These are phyloP conservation scores for Eublepharis macularius DNA, from an alignment of 2,113 vertebrate genomes.

Conservation along the genomic window DNA sequence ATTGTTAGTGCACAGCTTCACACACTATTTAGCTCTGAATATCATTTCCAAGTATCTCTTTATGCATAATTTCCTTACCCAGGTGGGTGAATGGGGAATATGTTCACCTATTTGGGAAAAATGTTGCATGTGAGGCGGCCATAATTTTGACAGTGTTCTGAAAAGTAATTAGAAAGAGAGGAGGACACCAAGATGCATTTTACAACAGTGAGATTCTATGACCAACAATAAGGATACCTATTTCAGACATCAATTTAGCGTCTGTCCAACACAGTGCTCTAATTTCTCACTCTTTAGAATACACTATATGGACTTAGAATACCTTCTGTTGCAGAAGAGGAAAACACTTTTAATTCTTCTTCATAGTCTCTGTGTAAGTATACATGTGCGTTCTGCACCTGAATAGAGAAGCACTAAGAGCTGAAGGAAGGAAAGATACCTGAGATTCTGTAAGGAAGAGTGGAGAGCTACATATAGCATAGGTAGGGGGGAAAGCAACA, in stretches of 20 bases:
- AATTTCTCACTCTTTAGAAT: background rate
- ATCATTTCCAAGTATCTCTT: background rate
- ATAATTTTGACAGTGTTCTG: too few species aligned
- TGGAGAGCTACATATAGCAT: background rate
- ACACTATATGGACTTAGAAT: background rate
- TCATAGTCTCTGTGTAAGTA: too few species aligned
- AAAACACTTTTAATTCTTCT: background rate
- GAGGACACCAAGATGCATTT: too few species aligned
- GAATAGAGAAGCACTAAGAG: background rate
- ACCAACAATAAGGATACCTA: too few species aligned
- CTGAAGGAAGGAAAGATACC: background rate
- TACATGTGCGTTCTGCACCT: too few species aligned
- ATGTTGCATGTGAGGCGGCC: too few species aligned
- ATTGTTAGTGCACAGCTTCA: background rate
- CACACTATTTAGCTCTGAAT: background rate
- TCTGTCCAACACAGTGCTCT: background rate
- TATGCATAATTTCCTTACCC: background rate
- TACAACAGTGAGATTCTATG: too few species aligned
- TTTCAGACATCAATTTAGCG: background rate
- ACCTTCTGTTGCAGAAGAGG: background rate
- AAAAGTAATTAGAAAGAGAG: too few species aligned
- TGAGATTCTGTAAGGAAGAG: background rate
- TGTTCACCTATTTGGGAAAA: too few species aligned
- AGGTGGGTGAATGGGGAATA: too few species aligned
- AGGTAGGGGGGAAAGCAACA: background rate